Evolutionary conservation across 2,113 vertebrate genomes (phyloP).

Genomic region (Datnioides undecimradiatus): DNA sequence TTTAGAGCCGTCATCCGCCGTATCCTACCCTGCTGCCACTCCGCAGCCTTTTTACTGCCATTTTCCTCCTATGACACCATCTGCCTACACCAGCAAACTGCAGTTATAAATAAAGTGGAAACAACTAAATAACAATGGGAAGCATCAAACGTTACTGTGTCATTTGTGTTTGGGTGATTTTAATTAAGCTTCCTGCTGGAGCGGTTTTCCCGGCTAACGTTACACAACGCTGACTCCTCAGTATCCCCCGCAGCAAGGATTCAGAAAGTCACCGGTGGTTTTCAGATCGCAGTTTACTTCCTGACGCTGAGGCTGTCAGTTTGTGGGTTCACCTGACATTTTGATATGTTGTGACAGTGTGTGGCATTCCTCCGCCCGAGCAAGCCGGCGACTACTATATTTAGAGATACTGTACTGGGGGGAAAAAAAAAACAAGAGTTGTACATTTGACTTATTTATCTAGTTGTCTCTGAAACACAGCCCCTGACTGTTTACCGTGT

Average conservation of each 20-base stretch:
- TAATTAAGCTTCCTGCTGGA: neutral
- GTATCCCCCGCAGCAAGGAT: neutral
- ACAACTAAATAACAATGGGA: conserved; percentile 4
- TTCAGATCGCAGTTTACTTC: conserved; percentile 5
- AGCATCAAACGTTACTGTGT: neutral
- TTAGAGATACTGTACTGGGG: neutral
- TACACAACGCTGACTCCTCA: neutral
- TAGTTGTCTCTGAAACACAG: neutral
- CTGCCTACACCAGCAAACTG: neutral
- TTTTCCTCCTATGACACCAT: conserved; percentile 3
- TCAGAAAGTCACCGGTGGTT: conserved; percentile 3
- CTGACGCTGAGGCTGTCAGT: neutral
- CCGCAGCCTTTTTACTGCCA: conserved; percentile 23
- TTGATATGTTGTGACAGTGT: conserved; percentile 5
- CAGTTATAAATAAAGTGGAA: conserved; percentile 11
- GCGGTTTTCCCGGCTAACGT: neutral
- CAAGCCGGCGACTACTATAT: neutral
- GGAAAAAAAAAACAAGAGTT: neutral
- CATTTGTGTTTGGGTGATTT: conserved; percentile 5
- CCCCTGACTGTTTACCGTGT: neutral
- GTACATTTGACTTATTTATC: neutral
- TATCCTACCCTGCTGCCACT: conserved; percentile 16
- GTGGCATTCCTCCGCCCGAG: neutral
- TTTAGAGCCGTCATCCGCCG: conserved; percentile 25
- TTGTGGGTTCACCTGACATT: conserved; percentile 13